These are phyloP conservation scores for Xerus rutilus DNA, from an alignment of 2,797 vertebrate genomes.

Conservation along the genomic window DNA sequence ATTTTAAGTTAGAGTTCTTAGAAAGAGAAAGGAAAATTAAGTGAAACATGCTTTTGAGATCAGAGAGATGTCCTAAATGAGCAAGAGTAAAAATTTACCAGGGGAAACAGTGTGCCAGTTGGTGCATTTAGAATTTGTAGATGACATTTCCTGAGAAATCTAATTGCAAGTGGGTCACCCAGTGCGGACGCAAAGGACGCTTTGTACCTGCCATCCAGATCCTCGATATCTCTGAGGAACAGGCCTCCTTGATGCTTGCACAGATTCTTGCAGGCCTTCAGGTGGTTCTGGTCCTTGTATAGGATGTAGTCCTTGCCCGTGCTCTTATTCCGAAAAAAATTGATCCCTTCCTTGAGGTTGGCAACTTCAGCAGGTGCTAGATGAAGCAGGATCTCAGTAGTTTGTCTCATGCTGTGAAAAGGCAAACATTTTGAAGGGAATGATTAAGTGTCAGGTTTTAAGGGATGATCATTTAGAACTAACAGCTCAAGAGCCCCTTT, in stretches of 20 bases:
- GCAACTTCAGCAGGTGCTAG: slow-evolving; percentile 80
- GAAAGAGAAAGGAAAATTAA: not conserved
- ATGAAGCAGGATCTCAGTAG: slow-evolving; percentile 80
- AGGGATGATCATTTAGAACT: not conserved
- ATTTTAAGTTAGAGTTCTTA: not conserved
- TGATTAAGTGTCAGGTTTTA: not conserved
- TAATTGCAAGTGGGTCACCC: not conserved
- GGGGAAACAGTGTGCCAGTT: not conserved
- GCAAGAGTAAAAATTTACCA: not conserved
- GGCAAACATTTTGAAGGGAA: not conserved
- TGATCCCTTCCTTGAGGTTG: slow-evolving; percentile 88
- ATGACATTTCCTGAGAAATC: not conserved
- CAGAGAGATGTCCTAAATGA: not conserved
- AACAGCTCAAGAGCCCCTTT: not conserved
- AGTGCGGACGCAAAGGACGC: not conserved
- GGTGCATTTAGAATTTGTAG: not conserved
- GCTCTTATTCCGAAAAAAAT: slow-evolving; percentile 87
- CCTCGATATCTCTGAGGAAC: slow-evolving; percentile 92
- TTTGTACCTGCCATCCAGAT: slow-evolving; percentile 87
- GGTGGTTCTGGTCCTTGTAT: slow-evolving; percentile 82
- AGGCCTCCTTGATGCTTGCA: slow-evolving; percentile 92
- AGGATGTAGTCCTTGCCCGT: slow-evolving; percentile 89
- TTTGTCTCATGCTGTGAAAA: slow-evolving; percentile 78
- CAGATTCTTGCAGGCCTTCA: slow-evolving; percentile 89
- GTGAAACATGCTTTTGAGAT: not conserved